Conservation (phyloP, 2,797 vertebrate genomes). For the Cebuella pygmaea region DNA sequence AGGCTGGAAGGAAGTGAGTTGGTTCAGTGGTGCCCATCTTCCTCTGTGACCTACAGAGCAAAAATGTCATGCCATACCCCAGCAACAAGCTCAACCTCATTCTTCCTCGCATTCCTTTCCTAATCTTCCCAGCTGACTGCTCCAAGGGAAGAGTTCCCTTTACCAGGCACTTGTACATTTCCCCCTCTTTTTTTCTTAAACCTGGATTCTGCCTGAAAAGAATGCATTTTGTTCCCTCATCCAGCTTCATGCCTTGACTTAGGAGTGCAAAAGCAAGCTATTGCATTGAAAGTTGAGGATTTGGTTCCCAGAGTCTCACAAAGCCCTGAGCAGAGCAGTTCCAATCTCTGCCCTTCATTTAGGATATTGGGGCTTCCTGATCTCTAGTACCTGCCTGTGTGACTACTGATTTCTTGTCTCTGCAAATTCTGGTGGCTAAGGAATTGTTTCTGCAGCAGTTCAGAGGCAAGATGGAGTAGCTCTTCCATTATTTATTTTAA, state of each 20-base stretch:
- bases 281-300: neutral
- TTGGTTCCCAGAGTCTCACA: neutral
- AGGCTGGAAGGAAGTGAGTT: neutral
- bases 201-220: neutral
- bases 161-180: neutral
- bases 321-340: neutral
- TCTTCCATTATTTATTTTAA: slow-evolving; percentile 71
- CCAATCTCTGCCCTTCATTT: neutral
- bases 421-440: neutral
- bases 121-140: neutral
- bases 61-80: neutral
- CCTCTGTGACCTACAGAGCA: neutral
- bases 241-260: neutral
- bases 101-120: neutral
- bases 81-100: neutral
- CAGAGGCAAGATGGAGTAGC: slow-evolving; percentile 45
- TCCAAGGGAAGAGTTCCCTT: neutral
- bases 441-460: slow-evolving; percentile 46
- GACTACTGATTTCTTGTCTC: neutral
- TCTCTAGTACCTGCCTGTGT: neutral
- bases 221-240: neutral
- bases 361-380: neutral
- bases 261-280: neutral
- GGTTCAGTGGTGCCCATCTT: neutral
- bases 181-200: neutral